Conservation (phyloP, 2,113 vertebrate genomes). For the Corythornis cristatus region DNA sequence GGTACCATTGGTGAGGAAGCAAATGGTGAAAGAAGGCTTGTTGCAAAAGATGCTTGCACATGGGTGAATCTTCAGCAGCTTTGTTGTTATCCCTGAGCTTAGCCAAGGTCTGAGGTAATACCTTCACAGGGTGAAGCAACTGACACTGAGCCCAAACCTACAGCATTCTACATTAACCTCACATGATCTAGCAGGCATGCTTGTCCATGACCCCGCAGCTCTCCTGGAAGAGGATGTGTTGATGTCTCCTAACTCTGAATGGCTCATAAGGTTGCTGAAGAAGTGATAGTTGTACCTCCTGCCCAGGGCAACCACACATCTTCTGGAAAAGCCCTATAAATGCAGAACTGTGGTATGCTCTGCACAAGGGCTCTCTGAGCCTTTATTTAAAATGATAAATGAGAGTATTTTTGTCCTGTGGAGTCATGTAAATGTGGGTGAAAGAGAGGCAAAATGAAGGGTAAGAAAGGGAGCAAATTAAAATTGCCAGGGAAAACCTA, state of each 20-base stretch:
- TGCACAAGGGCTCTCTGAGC: neutral
- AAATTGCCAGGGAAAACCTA: neutral
- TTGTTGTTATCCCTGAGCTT: neutral
- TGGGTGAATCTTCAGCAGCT: neutral
- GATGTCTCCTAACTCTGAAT: neutral
- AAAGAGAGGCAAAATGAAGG: neutral
- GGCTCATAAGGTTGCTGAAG: neutral
- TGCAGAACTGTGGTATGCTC: neutral
- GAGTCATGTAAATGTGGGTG: neutral
- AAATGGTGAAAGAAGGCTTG: neutral
- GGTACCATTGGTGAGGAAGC: neutral
- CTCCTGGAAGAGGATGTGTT: neutral
- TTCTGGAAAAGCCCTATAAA: neutral
- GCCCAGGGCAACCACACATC: too few relatives aligned
- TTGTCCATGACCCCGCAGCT: neutral
- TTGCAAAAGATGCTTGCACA: neutral
- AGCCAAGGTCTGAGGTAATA: neutral
- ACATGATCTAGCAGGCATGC: fast-evolving
- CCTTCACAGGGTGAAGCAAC: fast-evolving
- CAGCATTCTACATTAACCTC: neutral
- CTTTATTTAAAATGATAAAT: neutral
- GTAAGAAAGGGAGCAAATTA: neutral
- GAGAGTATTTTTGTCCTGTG: fast-evolving
- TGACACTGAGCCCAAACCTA: neutral
- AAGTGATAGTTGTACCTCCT: neutral